Evolutionary conservation across 2,888 invertebrate genomes (phyloP).

Genomic region (Agriopis leucophaearia): DNA sequence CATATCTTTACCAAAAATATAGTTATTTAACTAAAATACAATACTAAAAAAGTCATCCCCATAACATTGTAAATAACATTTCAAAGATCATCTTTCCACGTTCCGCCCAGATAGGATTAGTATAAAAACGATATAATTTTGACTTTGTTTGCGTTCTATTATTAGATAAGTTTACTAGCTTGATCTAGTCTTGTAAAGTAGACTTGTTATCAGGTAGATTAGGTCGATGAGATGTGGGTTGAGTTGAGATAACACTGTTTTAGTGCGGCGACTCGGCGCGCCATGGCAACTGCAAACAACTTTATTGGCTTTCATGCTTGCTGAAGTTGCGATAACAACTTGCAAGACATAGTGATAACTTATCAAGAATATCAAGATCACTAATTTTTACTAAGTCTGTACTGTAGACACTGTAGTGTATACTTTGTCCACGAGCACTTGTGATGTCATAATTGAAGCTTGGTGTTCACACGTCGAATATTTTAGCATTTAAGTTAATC

Average conservation of each 20-base stretch:
- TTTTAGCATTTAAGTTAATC: neutral
- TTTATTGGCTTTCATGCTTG: slow-evolving; percentile 21
- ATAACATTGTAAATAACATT: neutral
- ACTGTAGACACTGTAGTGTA: neutral
- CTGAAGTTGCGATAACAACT: slow-evolving; percentile 25
- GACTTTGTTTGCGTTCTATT: slow-evolving; percentile 9
- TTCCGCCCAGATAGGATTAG: neutral
- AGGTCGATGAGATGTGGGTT: slow-evolving; percentile 31
- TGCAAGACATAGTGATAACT: slow-evolving; percentile 8
- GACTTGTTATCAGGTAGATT: slow-evolving; percentile 33
- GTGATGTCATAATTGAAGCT: neutral
- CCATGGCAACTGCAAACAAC: slow-evolving; percentile 31
- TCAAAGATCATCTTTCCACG: neutral
- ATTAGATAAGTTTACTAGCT: neutral
- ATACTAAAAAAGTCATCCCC: neutral
- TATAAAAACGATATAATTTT: neutral
- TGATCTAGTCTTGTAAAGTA: slow-evolving; percentile 10
- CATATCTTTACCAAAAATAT: no score
- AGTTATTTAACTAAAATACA: no score
- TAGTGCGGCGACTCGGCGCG: slow-evolving; percentile 21
- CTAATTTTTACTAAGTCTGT: neutral
- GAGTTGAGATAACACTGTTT: slow-evolving; percentile 30
- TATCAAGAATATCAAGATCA: slow-evolving; percentile 22
- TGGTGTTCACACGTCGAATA: neutral
- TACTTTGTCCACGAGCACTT: neutral